phyloP scores from a whole-genome alignment of 1,140 invertebrate genomes.

The Whitmania pigra region DNA sequence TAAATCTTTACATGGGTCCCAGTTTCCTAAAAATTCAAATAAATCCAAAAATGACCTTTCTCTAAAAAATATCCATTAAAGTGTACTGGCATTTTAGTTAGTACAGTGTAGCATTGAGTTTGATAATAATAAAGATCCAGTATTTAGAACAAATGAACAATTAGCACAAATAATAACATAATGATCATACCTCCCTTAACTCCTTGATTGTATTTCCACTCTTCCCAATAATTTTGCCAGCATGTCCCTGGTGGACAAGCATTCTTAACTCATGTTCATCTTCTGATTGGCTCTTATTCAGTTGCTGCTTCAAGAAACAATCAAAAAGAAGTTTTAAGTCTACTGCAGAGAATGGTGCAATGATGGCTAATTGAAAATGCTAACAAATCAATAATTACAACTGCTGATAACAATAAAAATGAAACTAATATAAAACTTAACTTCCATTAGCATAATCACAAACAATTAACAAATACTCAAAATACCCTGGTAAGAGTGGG shows the following conservation, averaged over 20 bases:
- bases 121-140: too few relatives aligned
- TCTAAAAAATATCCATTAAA: too few relatives aligned
- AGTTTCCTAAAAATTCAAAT: constrained; percentile 60
- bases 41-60: not conserved
- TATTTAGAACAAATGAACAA: too few relatives aligned
- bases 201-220: constrained; percentile 93
- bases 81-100: too few relatives aligned
- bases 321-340: not conserved
- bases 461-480: not conserved
- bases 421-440: too few relatives aligned
- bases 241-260: constrained; percentile 91
- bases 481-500: constrained; percentile 10
- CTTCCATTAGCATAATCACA: too few relatives aligned
- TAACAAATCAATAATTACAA: not conserved
- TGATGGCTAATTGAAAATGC: too few relatives aligned
- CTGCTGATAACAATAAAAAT: not conserved
- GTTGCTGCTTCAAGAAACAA: constrained; percentile 5
- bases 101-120: too few relatives aligned
- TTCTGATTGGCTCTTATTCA: not conserved
- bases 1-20: constrained; percentile 90
- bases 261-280: constrained; percentile 52
- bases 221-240: constrained; percentile 93
- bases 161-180: too few relatives aligned
- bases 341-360: not conserved
- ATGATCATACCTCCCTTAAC: constrained; percentile 70